Evolutionary conservation across 1,140 invertebrate genomes (phyloP).

Genomic region (Lucilia cuprina): DNA sequence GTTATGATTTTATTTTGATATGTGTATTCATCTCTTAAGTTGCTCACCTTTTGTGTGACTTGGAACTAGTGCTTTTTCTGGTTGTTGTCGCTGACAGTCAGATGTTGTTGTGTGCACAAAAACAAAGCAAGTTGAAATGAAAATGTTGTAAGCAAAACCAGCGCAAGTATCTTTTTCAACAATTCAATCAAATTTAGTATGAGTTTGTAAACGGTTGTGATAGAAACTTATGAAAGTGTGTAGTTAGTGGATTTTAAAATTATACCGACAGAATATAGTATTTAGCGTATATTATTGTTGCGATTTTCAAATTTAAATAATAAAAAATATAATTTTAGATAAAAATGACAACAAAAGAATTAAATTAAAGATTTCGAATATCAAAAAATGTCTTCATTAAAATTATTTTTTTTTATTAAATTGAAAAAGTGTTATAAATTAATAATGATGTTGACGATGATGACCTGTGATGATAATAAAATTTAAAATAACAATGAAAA

Average conservation of each 20-base stretch:
- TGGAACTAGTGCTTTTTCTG: background rate
- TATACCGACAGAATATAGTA: background rate
- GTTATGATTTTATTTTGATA: background rate
- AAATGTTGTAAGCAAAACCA: background rate
- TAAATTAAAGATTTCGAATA: background rate
- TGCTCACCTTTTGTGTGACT: background rate
- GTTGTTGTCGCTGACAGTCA: background rate
- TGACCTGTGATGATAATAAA: background rate
- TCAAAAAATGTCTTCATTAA: background rate
- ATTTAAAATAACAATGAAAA: background rate
- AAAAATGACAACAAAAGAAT: background rate
- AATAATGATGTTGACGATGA: background rate
- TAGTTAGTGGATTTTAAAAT: background rate
- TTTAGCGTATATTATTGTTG: background rate
- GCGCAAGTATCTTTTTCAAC: background rate
- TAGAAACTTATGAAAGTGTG: background rate
- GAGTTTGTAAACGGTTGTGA: constrained; percentile 2
- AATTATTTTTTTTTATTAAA: background rate
- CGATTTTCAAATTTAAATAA: background rate
- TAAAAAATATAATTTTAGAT: background rate
- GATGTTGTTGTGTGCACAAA: background rate
- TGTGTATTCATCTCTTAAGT: constrained; percentile 4
- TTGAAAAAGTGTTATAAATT: constrained; percentile 8
- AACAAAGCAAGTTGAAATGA: background rate
- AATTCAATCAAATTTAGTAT: background rate